Conservation (phyloP, 2,888 invertebrate genomes). For the Thymelicus lineola region DNA sequence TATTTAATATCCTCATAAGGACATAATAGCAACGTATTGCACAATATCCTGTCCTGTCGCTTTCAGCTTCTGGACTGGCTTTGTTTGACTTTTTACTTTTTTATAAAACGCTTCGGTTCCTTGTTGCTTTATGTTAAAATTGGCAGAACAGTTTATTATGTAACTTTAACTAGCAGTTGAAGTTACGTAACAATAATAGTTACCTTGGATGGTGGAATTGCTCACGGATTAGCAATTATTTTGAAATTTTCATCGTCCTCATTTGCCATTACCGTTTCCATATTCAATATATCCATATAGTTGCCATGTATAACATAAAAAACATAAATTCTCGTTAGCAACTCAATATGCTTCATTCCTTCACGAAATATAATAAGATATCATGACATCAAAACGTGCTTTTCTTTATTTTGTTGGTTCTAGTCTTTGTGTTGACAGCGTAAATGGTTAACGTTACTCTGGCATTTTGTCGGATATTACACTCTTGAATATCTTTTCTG, state of each 20-base stretch:
- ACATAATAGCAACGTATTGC: slow-evolving; percentile 15
- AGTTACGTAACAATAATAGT: too few relatives aligned
- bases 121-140: too few relatives aligned
- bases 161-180: too few relatives aligned
- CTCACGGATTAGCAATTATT: too few relatives aligned
- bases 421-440: background rate
- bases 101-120: background rate
- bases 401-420: background rate
- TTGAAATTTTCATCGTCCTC: too few relatives aligned
- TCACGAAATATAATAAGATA: background rate
- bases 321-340: too few relatives aligned
- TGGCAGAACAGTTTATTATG: too few relatives aligned
- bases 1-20: slow-evolving; percentile 1
- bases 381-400: background rate
- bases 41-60: slow-evolving; percentile 39
- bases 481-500: slow-evolving; percentile 17
- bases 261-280: too few relatives aligned
- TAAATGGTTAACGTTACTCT: slow-evolving; percentile 4
- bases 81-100: slow-evolving; percentile 12
- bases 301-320: too few relatives aligned
- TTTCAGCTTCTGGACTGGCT: background rate
- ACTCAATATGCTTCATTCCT: too few relatives aligned
- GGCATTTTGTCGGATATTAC: slow-evolving; percentile 23
- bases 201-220: too few relatives aligned
- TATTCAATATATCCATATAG: too few relatives aligned